Evolutionary conservation across 2,797 vertebrate species (phyloP).

Genomic region (Phaenicophaeus curvirostris): DNA sequence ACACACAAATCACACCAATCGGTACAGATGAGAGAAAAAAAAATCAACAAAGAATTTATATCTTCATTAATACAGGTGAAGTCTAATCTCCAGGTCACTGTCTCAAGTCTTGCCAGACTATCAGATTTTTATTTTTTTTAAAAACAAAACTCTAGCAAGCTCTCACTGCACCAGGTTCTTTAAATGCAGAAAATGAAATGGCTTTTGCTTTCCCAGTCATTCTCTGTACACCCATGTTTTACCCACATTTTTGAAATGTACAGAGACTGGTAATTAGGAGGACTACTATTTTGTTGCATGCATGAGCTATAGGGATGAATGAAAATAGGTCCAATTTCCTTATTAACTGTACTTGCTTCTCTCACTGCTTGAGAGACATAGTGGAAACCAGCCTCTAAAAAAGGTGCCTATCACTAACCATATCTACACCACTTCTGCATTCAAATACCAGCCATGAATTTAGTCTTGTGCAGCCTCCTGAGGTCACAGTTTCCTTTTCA

Average conservation of each 20-base stretch:
- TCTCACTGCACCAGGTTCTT: not conserved
- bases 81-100: not conserved
- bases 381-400: not conserved
- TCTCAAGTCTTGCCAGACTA: not conserved
- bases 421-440: not conserved
- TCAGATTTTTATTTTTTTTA: not conserved
- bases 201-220: not conserved
- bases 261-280: not conserved
- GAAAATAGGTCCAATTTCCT: not conserved
- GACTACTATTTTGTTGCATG: not conserved
- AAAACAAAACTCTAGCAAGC: not conserved
- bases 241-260: not conserved
- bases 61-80: not conserved
- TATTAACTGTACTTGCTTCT: not conserved
- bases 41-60: not conserved
- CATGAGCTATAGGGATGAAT: not conserved
- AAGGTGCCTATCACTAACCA: not conserved
- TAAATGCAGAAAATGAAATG: not conserved
- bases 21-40: not conserved
- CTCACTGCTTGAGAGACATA: not conserved
- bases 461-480: not conserved
- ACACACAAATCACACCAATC: not conserved
- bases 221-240: not conserved
- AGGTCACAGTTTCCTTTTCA: not conserved
- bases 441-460: not conserved